Conservation (phyloP, 2,888 invertebrate genomes). For the Chloroclysta siterata region DNA sequence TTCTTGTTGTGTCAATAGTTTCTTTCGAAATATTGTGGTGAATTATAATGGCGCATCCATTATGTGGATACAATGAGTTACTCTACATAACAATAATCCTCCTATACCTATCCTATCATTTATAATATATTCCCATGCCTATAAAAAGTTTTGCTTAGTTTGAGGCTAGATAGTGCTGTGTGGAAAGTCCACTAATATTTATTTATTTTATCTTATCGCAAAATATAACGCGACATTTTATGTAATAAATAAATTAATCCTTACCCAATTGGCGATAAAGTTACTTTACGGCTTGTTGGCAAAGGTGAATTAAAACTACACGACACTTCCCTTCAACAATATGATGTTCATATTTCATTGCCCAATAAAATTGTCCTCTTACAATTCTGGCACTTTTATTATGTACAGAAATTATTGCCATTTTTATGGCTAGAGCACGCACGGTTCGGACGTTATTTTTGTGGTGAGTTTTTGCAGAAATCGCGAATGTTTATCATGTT, state of each 20-base stretch:
- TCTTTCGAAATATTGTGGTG: too few relatives aligned
- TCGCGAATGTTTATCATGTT: constrained; percentile 10
- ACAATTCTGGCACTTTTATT: constrained; percentile 67
- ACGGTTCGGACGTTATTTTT: constrained; percentile 54
- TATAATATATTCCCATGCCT: too few relatives aligned
- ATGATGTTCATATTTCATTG: constrained; percentile 64
- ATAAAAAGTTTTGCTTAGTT: too few relatives aligned
- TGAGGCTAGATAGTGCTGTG: not conserved
- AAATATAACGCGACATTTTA: constrained; percentile 6
- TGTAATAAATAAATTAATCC: constrained; percentile 25
- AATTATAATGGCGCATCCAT: too few relatives aligned
- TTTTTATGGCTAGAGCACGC: constrained; percentile 64
- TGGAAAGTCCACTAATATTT: too few relatives aligned
- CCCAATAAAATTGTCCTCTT: constrained; percentile 69
- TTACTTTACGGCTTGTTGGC: constrained; percentile 37
- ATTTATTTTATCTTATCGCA: not conserved
- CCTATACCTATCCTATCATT: too few relatives aligned
- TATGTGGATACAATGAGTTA: too few relatives aligned
- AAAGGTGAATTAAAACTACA: constrained; percentile 40
- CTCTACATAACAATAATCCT: too few relatives aligned
- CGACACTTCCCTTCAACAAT: constrained; percentile 41
- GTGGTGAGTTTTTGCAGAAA: constrained; percentile 32
- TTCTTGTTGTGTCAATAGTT: too few relatives aligned
- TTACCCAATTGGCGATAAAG: constrained; percentile 14
- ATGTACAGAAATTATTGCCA: constrained; percentile 63